A percentile compares a stretch with the other conserved stretches of the same genome.
phyloP scores from a whole-genome alignment of 2,888 invertebrate species.

The Oligia strigilis region DNA sequence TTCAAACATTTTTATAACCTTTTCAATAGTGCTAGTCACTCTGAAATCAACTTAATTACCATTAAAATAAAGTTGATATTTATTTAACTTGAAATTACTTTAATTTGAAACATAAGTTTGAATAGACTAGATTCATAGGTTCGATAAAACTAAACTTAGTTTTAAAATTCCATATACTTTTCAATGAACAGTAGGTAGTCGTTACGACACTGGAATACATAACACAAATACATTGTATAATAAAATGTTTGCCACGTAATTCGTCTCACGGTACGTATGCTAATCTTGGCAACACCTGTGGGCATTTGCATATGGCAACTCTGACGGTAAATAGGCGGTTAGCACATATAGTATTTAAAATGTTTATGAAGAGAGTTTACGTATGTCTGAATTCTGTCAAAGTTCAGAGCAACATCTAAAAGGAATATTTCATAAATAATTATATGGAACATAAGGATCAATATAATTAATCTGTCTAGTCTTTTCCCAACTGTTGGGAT shows the following conservation, averaged over 20 bases:
- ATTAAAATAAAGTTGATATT: too few relatives aligned
- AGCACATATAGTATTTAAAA: constrained; percentile 24
- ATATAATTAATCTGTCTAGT: too few relatives aligned
- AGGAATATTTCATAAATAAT: background rate
- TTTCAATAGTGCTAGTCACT: too few relatives aligned
- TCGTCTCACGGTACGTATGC: constrained; percentile 65
- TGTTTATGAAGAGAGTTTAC: background rate
- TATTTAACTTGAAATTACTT: too few relatives aligned
- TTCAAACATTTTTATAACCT: too few relatives aligned
- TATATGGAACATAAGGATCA: background rate
- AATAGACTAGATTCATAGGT: background rate
- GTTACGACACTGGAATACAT: constrained; percentile 52
- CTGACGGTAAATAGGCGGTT: constrained; percentile 43
- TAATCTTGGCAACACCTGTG: constrained; percentile 73
- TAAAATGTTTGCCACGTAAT: constrained; percentile 55
- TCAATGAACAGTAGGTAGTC: constrained; percentile 26
- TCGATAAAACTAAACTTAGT: background rate
- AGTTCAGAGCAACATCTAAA: background rate
- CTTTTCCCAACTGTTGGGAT: too few relatives aligned
- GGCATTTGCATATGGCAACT: constrained; percentile 65
- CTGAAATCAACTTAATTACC: too few relatives aligned
- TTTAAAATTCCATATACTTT: constrained; percentile 16
- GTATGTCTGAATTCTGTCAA: background rate
- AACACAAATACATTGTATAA: constrained; percentile 43
- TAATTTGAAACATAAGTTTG: too few relatives aligned